These are phyloP conservation scores for Oncorhynchus mykiss DNA, from an alignment of 2,113 vertebrate genomes.

Conservation along the genomic window DNA sequence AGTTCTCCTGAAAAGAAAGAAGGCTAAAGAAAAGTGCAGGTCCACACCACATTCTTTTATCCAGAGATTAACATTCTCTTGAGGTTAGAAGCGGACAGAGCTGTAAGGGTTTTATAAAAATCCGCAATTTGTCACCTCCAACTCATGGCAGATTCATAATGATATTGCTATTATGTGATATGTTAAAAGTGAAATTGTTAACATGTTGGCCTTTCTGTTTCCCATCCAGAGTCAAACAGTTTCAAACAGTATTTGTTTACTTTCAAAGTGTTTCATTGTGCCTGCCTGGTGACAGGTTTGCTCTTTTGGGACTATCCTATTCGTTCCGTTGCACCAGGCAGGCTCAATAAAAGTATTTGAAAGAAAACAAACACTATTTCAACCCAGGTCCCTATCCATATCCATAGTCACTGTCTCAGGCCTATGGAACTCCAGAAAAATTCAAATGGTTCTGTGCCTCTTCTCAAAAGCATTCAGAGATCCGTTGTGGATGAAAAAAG, in stretches of 20 bases:
- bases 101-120: too few relatives aligned
- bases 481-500: slow-evolving; percentile 41
- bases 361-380: too few relatives aligned
- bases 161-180: not conserved
- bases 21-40: slow-evolving; percentile 14
- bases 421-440: slow-evolving; percentile 33
- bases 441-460: slow-evolving; percentile 61
- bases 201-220: too few relatives aligned
- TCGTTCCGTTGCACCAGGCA: too few relatives aligned
- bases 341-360: too few relatives aligned
- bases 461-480: slow-evolving; percentile 55
- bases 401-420: slow-evolving; percentile 41
- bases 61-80: slow-evolving; percentile 19
- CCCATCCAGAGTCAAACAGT: too few relatives aligned
- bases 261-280: too few relatives aligned
- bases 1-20: slow-evolving; percentile 13
- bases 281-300: too few relatives aligned
- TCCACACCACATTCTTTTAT: not conserved
- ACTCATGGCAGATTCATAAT: slow-evolving; percentile 49
- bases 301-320: too few relatives aligned
- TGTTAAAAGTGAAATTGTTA: too few relatives aligned
- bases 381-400: not conserved
- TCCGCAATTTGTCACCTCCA: too few relatives aligned
- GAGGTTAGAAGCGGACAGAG: not conserved
- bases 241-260: too few relatives aligned